phyloP scores from a whole-genome alignment of 2,888 invertebrate genomes.

The Agriopis aurantiaria region DNA sequence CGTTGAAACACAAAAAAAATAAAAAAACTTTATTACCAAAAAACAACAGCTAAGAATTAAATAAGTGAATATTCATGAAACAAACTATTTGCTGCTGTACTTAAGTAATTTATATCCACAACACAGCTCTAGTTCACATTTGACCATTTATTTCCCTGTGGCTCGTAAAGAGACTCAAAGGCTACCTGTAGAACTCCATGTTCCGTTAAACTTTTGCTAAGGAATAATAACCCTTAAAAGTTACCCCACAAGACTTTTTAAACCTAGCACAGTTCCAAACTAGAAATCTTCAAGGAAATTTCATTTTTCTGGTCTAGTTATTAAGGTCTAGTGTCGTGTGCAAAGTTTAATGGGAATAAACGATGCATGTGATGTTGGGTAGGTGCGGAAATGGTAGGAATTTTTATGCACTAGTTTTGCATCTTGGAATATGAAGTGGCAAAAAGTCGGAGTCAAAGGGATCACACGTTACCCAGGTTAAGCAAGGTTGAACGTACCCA shows the following conservation, averaged over 20 bases:
- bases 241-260: not conserved
- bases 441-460: slow-evolving; percentile 1
- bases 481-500: not conserved
- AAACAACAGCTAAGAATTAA: no score
- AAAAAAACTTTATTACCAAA: no score
- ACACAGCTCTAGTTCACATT: not conserved
- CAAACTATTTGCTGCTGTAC: no score
- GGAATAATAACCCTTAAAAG: slow-evolving; percentile 10
- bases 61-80: no score
- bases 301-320: not conserved
- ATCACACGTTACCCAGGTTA: slow-evolving; percentile 2
- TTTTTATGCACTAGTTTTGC: slow-evolving; percentile 39
- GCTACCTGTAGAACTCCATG: slow-evolving; percentile 56
- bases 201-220: slow-evolving; percentile 11
- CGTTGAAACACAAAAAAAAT: no score
- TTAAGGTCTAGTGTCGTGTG: not conserved
- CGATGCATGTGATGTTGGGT: slow-evolving; percentile 38
- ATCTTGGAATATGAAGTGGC: slow-evolving; percentile 10
- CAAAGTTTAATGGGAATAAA: slow-evolving; percentile 30
- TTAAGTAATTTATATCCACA: not conserved
- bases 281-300: slow-evolving; percentile 4
- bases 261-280: not conserved
- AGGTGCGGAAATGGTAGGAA: slow-evolving; percentile 38
- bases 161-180: slow-evolving; percentile 46
- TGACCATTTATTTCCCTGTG: slow-evolving; percentile 18